Percentiles rank a stretch among this genome's conserved stretches.
phyloP scores from a whole-genome alignment of 2,797 vertebrate species.

The Clamator glandarius region DNA sequence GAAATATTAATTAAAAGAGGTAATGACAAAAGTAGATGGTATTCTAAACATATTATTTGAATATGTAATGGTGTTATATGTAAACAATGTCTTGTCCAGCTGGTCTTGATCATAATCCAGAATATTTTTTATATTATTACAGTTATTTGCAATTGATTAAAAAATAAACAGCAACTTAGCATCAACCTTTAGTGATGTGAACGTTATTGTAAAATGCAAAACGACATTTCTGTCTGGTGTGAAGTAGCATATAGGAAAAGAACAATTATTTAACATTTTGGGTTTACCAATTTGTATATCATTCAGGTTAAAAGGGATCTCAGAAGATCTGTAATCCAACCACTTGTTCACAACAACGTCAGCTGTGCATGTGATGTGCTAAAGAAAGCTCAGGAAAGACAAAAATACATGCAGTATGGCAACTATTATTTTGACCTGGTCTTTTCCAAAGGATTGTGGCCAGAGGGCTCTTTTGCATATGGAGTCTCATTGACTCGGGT shows the following conservation, averaged over 20 bases:
- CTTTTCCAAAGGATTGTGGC: neutral
- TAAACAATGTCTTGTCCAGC: neutral
- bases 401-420: neutral
- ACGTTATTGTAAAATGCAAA: neutral
- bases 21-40: neutral
- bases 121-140: neutral
- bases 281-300: neutral
- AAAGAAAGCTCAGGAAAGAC: neutral
- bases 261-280: neutral
- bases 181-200: neutral
- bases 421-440: neutral
- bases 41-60: slow-evolving; percentile 12
- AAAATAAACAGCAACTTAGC: neutral
- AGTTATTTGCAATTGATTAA: neutral
- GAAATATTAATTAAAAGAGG: slow-evolving; percentile 14
- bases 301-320: neutral
- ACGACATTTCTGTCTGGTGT: neutral
- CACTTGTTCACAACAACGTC: neutral
- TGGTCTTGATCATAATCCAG: neutral
- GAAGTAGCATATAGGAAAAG: neutral
- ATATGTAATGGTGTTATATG: neutral
- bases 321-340: neutral
- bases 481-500: neutral
- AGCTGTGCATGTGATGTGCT: neutral
- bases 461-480: neutral